Evolutionary conservation across 2,113 vertebrate species (phyloP).

Genomic region (Camelus bactrianus): DNA sequence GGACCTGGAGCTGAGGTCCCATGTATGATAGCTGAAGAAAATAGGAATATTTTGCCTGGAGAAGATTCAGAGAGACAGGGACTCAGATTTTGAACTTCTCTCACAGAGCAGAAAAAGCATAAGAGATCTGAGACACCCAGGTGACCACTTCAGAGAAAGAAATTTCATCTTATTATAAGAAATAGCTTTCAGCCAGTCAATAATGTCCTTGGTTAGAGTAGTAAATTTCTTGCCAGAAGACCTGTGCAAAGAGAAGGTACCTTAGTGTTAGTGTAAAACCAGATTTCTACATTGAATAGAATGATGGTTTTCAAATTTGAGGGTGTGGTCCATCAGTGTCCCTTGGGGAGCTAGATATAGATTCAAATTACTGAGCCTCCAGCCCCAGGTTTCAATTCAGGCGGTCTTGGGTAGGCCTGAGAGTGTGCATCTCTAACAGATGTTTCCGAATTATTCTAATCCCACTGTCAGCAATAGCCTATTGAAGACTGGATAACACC

Average conservation of each 20-base stretch:
- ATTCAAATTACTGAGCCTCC: not conserved
- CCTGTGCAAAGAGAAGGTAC: not conserved
- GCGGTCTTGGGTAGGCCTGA: not conserved
- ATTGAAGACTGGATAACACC: not conserved
- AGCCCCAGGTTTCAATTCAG: not conserved
- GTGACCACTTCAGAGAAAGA: not conserved
- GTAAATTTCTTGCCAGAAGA: not conserved
- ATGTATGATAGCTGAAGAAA: not conserved
- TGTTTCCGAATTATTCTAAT: not conserved
- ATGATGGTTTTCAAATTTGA: not conserved
- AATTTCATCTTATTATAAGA: not conserved
- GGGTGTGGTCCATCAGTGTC: not conserved
- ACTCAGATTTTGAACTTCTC: not conserved
- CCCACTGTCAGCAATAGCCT: not conserved
- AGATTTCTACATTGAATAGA: conserved; percentile 30
- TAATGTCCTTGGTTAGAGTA: not conserved
- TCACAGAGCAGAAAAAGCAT: not conserved
- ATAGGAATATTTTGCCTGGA: not conserved
- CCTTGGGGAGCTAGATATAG: not conserved
- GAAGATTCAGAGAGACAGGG: not conserved
- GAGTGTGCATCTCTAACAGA: not conserved
- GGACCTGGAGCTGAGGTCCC: not conserved
- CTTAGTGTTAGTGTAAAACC: not conserved
- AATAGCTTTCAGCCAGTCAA: not conserved
- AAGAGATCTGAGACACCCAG: not conserved